Base-by-base conservation (phyloP, 1,140 invertebrate genomes). In the Eriosoma lanigerum region DNA sequence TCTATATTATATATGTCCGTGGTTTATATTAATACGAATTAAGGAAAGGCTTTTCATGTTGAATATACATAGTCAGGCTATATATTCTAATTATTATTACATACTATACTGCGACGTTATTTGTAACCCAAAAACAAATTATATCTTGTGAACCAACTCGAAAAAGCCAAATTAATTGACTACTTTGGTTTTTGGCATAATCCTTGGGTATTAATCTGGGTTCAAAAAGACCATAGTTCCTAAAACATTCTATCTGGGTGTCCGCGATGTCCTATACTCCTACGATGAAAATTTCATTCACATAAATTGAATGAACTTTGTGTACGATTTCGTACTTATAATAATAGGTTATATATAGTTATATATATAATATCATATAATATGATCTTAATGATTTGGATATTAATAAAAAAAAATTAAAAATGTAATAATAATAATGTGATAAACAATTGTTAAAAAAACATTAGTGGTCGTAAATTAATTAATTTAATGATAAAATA, bases 171-270 rank as follows among this genome's bases (percentile, higher is more conserved):
- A 46, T 46, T 46, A 68, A 68, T 68, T 46, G 38, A 68, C 44
- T 68, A 24, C 64, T 46, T 68, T 68, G 64, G 64, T 68, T 68
- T 68, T 68, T 68, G 64, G 38, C 64, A 46, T 68, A 68, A 68
- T 68, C 64, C 64, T 68, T 24, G 38, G 64, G n/a, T 68, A 32
- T 68, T 68, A 68, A 68, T 68, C 64, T 24, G 64, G 38, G 64
- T 68, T 68, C 13, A 68, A 46, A 68, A 68, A 46, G 38, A n/a
- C 32, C 38, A 46, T 38, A 38, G 21, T 68, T 46, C 5, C 12
- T 12, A 46, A 68, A 68, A 68, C 64, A 9, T 46, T 24, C 38
- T 5, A 21, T 4, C 8, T n/a, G 10, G 15, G 13, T 10, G 17
- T 21, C n/a, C 13, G 21, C 12, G 5, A 32, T 44, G 32, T 46